Evolutionary conservation across 2,113 vertebrate genomes (phyloP).

Genomic region (Acinonyx jubatus): DNA sequence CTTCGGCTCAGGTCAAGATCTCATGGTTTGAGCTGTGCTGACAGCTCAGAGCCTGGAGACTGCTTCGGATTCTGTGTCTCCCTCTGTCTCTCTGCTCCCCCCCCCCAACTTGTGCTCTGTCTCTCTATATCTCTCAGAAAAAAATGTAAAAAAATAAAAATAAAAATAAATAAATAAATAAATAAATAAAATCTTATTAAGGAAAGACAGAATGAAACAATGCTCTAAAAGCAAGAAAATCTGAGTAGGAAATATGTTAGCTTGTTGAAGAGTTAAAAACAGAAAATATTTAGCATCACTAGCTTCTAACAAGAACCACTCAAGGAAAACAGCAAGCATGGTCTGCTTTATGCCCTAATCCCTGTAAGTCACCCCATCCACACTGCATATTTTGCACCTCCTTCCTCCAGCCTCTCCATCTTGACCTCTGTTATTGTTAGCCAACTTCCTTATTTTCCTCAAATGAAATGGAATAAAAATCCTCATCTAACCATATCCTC

Average conservation of each 20-base stretch:
- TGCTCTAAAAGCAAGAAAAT: background rate
- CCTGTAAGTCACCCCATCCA: background rate
- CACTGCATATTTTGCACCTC: background rate
- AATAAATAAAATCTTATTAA: background rate
- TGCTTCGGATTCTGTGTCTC: too few species aligned
- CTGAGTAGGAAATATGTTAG: background rate
- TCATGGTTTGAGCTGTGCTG: too few species aligned
- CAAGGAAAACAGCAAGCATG: background rate
- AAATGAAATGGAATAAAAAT: background rate
- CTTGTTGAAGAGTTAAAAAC: background rate
- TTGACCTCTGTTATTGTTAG: background rate
- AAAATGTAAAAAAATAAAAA: too few species aligned
- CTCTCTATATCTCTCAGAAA: too few species aligned
- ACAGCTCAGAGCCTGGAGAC: too few species aligned
- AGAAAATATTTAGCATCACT: background rate
- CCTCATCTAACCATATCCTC: background rate
- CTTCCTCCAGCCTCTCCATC: background rate
- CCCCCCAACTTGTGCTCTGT: too few species aligned
- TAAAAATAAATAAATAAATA: too few species aligned
- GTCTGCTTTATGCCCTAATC: background rate
- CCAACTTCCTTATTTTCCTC: background rate
- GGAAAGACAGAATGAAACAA: background rate
- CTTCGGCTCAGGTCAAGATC: too few species aligned
- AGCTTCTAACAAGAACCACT: background rate
- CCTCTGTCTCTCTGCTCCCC: too few species aligned